These are phyloP conservation scores for Cataglyphis rosenhaueri DNA, from an alignment of 2,888 invertebrate genomes.

Conservation along the genomic window DNA sequence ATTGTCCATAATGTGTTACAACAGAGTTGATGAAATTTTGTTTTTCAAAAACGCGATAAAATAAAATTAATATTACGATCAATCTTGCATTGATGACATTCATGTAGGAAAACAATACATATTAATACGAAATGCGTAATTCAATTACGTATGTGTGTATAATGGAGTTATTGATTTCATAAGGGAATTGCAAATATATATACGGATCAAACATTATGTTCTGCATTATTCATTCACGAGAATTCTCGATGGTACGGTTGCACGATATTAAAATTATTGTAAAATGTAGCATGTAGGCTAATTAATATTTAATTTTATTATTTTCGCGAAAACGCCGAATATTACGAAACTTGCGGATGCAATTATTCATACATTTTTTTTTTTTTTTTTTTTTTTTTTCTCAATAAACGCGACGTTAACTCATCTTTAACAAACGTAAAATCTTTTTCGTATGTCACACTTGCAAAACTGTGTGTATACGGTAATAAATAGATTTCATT, in stretches of 20 bases:
- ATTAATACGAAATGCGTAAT: conserved; percentile 38
- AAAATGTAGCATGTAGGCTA: background rate
- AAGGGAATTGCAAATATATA: conserved; percentile 25
- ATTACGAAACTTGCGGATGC: background rate
- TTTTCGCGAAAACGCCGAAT: background rate
- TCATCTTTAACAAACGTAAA: background rate
- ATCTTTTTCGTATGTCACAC: background rate
- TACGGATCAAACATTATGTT: background rate
- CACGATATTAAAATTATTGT: background rate
- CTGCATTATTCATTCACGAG: conserved; percentile 14
- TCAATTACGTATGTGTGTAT: conserved; percentile 29
- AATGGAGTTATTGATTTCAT: conserved; percentile 29
- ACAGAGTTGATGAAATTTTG: conserved; percentile 4
- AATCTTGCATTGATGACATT: conserved; percentile 28
- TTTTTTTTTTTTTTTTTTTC: background rate
- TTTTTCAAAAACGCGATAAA: conserved; percentile 17
- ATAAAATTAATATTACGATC: conserved; percentile 35
- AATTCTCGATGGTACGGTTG: background rate
- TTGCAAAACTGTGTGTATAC: background rate
- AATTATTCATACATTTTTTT: background rate
- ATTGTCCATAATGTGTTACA: background rate
- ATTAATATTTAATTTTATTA: background rate
- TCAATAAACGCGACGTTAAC: background rate
- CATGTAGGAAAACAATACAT: conserved; percentile 4
- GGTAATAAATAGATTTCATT: background rate